Conservation (phyloP, 2,888 invertebrate species). For the Agriopis aurantiaria region DNA sequence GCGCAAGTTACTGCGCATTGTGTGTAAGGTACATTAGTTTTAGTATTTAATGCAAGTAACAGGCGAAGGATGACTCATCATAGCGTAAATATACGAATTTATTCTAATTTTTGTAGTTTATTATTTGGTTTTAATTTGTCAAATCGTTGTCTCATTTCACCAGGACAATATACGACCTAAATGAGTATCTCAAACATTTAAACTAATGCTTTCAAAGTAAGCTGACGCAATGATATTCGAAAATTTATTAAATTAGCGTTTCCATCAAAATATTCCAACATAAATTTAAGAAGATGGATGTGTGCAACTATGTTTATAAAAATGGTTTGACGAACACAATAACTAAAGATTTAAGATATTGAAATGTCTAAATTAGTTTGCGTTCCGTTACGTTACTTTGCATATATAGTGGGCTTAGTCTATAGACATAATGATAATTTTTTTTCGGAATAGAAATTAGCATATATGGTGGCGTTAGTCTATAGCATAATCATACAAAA, state of each 20-base stretch:
- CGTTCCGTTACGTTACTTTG: too few relatives aligned
- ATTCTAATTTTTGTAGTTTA: background rate
- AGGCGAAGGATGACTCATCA: background rate
- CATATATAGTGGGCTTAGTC: too few relatives aligned
- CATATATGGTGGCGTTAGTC: too few relatives aligned
- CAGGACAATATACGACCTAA: background rate
- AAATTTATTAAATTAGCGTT: slow-evolving; percentile 19
- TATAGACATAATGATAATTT: too few relatives aligned
- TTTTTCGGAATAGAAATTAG: too few relatives aligned
- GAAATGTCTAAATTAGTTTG: too few relatives aligned
- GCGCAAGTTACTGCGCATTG: background rate
- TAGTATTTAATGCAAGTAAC: background rate
- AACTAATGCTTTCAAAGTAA: slow-evolving; percentile 5
- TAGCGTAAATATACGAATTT: background rate
- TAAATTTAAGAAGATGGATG: background rate
- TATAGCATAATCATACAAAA: too few relatives aligned
- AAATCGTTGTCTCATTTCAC: background rate
- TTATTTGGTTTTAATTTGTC: background rate
- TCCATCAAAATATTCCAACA: slow-evolving; percentile 7
- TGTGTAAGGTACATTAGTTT: background rate
- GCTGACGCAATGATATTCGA: slow-evolving; percentile 10
- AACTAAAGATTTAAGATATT: too few relatives aligned
- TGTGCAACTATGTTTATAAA: too few relatives aligned
- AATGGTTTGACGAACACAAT: too few relatives aligned
- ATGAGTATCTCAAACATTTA: background rate